These are phyloP conservation scores for Leptothorax acervorum DNA, from an alignment of 2,888 invertebrate species.

Conservation along the genomic window DNA sequence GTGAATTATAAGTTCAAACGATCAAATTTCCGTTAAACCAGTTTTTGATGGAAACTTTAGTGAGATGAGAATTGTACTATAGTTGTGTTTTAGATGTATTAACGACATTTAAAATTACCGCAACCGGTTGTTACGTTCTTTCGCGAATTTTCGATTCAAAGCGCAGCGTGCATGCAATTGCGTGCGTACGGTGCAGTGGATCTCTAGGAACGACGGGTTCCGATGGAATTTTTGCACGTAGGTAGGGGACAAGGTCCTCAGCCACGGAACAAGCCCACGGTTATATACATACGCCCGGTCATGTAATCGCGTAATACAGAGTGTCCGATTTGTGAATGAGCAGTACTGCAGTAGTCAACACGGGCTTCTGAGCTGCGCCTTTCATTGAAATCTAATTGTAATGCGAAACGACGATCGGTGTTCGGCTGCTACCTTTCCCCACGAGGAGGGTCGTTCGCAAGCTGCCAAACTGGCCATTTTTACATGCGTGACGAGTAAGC, in stretches of 20 bases:
- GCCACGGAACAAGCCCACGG: constrained; percentile 51
- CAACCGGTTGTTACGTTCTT: not conserved
- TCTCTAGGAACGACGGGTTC: constrained; percentile 37
- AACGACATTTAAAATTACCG: not conserved
- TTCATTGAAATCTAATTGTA: constrained; percentile 81
- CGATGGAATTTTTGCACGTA: constrained; percentile 61
- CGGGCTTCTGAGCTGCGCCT: constrained; percentile 76
- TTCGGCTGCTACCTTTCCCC: constrained; percentile 70
- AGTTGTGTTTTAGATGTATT: not conserved
- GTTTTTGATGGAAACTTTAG: not conserved
- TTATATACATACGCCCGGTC: constrained; percentile 53
- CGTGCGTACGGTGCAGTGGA: not conserved
- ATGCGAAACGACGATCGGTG: constrained; percentile 76
- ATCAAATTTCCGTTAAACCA: not conserved
- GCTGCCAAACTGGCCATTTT: constrained; percentile 78
- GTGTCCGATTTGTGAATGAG: constrained; percentile 80
- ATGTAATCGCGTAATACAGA: constrained; percentile 71
- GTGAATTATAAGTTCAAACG: not conserved
- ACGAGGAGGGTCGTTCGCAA: constrained; percentile 60
- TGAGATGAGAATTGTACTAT: not conserved
- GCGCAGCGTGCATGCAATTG: not conserved
- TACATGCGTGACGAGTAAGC: constrained; percentile 70
- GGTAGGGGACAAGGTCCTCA: constrained; percentile 62
- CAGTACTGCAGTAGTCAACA: constrained; percentile 71
- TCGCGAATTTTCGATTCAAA: constrained; percentile 17